Evolutionary conservation across 2,888 invertebrate species (phyloP).

Genomic region (Temnothorax rugatulus): DNA sequence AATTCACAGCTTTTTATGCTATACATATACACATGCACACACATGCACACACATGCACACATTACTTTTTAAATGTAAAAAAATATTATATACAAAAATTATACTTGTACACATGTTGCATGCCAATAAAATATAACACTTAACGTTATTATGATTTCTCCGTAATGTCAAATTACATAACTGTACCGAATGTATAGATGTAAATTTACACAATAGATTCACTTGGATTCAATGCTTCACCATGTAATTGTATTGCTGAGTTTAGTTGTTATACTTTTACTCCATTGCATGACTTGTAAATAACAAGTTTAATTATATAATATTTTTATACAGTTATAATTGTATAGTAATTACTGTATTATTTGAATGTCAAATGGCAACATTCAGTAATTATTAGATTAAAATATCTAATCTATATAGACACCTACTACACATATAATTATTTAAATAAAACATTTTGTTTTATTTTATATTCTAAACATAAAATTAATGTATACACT

Average conservation of each 20-base stretch:
- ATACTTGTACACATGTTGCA: neutral
- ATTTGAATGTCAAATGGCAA: conserved; percentile 19
- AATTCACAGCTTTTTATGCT: neutral
- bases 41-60: neutral
- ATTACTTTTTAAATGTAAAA: neutral
- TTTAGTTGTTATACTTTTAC: neutral
- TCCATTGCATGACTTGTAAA: neutral
- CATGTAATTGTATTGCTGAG: neutral
- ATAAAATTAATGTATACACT: neutral
- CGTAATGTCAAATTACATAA: neutral
- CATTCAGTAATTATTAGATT: neutral
- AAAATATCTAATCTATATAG: neutral
- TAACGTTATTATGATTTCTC: neutral
- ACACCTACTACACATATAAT: neutral
- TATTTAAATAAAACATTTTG: neutral
- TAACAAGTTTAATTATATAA: no score
- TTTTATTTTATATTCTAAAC: neutral
- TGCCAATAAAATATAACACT: neutral
- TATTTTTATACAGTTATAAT: neutral
- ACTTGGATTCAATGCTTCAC: neutral
- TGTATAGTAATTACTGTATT: neutral
- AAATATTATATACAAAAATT: neutral
- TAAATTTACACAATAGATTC: neutral
- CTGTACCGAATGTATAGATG: neutral
- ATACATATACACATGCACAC: neutral